A percentile compares a stretch with the other conserved stretches of the same genome.
Evolutionary conservation across 2,888 invertebrate species (phyloP).

Genomic region (Proisotoma minuta): DNA sequence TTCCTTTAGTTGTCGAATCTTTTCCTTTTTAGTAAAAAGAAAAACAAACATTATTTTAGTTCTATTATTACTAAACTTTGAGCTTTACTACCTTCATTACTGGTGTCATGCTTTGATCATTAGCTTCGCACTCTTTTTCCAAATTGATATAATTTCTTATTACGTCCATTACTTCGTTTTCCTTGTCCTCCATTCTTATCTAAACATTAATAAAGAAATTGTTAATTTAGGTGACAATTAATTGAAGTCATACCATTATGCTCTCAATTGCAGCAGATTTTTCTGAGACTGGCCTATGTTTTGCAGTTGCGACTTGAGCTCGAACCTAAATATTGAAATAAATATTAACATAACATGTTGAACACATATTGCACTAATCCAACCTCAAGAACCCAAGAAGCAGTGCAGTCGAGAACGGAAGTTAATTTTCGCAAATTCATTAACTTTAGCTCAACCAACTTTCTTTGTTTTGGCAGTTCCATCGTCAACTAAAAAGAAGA

Average conservation of each 20-base stretch:
- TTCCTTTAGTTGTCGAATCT: conserved; percentile 55
- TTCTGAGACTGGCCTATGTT: conserved; percentile 40
- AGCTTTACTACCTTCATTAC: conserved; percentile 52
- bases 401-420: conserved; percentile 57
- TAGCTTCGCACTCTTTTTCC: conserved; percentile 57
- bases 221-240: not conserved
- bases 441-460: conserved; percentile 58
- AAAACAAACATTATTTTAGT: not conserved
- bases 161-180: conserved; percentile 60
- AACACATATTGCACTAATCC: too few species aligned
- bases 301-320: conserved; percentile 45
- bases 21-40: conserved; percentile 51
- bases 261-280: conserved; percentile 39
- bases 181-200: conserved; percentile 55
- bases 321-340: too few species aligned
- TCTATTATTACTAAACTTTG: not conserved
- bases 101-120: conserved; percentile 53
- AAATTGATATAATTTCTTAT: conserved; percentile 63
- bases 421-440: conserved; percentile 58
- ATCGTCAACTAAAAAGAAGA: conserved; percentile 45
- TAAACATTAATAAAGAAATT: conserved; percentile 26
- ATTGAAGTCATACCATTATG: conserved; percentile 36
- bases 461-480: conserved; percentile 56
- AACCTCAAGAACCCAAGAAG: conserved; percentile 56
- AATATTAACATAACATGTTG: too few species aligned